Evolutionary conservation across 1,140 invertebrate genomes (phyloP).

Genomic region (Panagrolaimus sp.): DNA sequence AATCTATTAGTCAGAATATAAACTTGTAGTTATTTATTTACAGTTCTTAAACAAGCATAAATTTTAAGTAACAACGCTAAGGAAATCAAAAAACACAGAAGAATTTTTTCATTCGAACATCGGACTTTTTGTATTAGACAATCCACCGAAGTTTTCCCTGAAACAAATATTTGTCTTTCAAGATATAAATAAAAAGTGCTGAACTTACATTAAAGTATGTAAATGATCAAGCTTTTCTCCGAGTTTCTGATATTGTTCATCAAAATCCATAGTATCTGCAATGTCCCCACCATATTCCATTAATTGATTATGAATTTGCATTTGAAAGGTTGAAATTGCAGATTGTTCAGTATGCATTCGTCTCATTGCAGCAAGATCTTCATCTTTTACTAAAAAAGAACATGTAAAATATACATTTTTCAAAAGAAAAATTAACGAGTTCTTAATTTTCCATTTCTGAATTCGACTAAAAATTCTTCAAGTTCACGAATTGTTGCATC

Average conservation of each 20-base stretch:
- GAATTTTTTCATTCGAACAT: too few species aligned
- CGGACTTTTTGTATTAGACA: too few species aligned
- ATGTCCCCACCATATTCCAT: neutral
- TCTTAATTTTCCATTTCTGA: constrained; percentile 1
- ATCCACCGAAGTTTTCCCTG: too few species aligned
- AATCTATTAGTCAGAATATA: too few species aligned
- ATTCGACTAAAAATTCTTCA: constrained; percentile 8
- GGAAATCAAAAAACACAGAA: too few species aligned
- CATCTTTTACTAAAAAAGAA: neutral
- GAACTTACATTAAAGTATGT: neutral
- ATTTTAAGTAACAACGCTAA: too few species aligned
- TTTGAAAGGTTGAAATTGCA: constrained; percentile 5
- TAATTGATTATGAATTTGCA: constrained; percentile 5
- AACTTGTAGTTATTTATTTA: too few species aligned
- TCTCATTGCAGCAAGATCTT: constrained; percentile 5
- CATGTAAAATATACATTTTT: neutral
- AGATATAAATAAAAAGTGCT: too few species aligned
- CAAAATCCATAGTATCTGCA: neutral
- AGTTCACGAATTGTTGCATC: constrained; percentile 4
- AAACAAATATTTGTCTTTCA: too few species aligned
- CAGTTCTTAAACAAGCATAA: too few species aligned
- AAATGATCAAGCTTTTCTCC: constrained; percentile 5
- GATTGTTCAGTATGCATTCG: constrained; percentile 10
- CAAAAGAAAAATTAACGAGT: neutral
- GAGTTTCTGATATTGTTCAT: neutral